phyloP scores from a whole-genome alignment of 2,113 vertebrate genomes.

The Protomyctophum bolini region DNA sequence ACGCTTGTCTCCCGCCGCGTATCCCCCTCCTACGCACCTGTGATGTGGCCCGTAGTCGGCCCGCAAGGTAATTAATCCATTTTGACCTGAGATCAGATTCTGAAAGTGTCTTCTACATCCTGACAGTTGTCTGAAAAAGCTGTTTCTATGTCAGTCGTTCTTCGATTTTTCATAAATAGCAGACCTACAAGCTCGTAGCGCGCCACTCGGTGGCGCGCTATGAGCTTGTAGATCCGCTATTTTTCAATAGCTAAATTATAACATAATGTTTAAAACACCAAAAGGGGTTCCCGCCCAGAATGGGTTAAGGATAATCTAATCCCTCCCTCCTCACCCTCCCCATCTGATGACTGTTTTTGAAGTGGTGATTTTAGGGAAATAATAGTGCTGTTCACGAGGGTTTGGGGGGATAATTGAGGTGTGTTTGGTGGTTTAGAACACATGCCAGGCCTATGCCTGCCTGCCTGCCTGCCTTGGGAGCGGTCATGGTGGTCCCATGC shows the following conservation, averaged over 20 bases:
- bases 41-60: conserved; percentile 47
- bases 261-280: too few relatives aligned
- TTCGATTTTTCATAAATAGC: too few relatives aligned
- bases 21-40: conserved; percentile 36
- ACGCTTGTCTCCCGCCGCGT: conserved; percentile 23
- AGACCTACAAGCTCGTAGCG: too few relatives aligned
- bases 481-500: conserved; percentile 48
- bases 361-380: conserved; percentile 47
- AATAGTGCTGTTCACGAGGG: conserved; percentile 30
- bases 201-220: too few relatives aligned
- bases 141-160: too few relatives aligned
- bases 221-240: too few relatives aligned
- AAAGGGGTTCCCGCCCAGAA: too few relatives aligned
- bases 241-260: too few relatives aligned
- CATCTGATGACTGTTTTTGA: conserved; percentile 50
- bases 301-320: conserved; percentile 43
- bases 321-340: conserved; percentile 28
- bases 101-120: too few relatives aligned
- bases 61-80: conserved; percentile 64
- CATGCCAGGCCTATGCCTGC: conserved; percentile 6
- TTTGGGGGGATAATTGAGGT: conserved; percentile 41
- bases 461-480: not conserved
- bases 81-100: too few relatives aligned
- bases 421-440: conserved; percentile 44
- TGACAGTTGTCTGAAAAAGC: too few relatives aligned